phyloP scores from a whole-genome alignment of 2,113 vertebrate genomes.

The Sinocyclocheilus maitianheensis region DNA sequence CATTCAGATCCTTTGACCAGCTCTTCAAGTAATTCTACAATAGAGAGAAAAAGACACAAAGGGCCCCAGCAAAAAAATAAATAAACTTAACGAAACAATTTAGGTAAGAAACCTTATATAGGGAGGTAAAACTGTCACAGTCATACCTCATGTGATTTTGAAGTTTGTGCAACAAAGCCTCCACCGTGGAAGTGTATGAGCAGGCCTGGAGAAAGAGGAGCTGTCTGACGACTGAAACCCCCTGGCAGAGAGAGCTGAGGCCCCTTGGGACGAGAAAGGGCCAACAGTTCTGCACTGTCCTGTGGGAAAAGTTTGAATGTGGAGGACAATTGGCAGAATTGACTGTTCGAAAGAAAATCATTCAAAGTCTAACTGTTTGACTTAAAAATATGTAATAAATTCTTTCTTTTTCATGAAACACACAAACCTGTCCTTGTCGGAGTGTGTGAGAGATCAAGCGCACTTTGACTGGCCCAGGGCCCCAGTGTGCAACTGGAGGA shows the following conservation, averaged over 20 bases:
- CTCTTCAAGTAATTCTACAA: constrained; percentile 81
- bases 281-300: constrained; percentile 82
- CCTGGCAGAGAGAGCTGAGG: constrained; percentile 67
- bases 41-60: background rate
- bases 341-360: background rate
- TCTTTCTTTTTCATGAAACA: background rate
- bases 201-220: constrained; percentile 75
- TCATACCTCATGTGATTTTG: constrained; percentile 84
- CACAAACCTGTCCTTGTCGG: constrained; percentile 82
- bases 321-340: background rate
- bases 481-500: constrained; percentile 84
- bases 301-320: constrained; percentile 49
- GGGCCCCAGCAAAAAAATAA: background rate
- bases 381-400: background rate
- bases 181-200: constrained; percentile 89
- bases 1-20: constrained; percentile 83
- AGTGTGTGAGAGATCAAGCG: constrained; percentile 85
- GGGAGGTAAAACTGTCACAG: background rate
- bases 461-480: constrained; percentile 80
- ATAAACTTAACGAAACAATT: background rate
- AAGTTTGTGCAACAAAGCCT: constrained; percentile 91
- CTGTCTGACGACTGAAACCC: constrained; percentile 67
- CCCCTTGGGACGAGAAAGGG: constrained; percentile 69
- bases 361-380: too few relatives aligned
- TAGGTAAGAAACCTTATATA: background rate